A percentile compares a stretch with the other conserved stretches of the same genome.
Evolutionary conservation across 2,888 invertebrate species (phyloP).

Genomic region (Teleiodes luculella): DNA sequence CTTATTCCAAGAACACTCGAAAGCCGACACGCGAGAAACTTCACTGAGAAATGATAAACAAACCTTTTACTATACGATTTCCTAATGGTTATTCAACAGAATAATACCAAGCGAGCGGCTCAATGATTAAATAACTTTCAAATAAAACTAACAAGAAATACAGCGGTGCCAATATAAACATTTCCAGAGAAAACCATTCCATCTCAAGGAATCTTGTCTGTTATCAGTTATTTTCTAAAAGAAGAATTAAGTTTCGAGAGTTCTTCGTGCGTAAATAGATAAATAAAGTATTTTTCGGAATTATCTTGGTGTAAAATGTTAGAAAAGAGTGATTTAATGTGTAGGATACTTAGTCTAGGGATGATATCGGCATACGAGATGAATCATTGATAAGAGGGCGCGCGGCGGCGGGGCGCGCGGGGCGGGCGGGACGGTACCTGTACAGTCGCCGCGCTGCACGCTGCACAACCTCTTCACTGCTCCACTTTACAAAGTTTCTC

Average conservation of each 20-base stretch:
- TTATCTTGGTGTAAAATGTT: neutral
- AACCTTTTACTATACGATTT: neutral
- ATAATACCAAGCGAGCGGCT: neutral
- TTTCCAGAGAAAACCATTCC: neutral
- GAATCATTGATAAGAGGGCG: slow-evolving; percentile 48
- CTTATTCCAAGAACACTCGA: too few relatives aligned
- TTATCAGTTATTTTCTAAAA: slow-evolving; percentile 1
- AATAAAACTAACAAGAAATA: neutral
- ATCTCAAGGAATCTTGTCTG: slow-evolving; percentile 4
- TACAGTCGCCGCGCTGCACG: slow-evolving; percentile 58
- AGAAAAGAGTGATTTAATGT: neutral
- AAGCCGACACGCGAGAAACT: neutral
- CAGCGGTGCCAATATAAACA: neutral
- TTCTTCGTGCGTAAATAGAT: neutral
- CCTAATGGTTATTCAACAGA: neutral
- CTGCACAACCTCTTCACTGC: slow-evolving; percentile 52
- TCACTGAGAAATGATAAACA: neutral
- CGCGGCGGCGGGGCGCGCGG: slow-evolving; percentile 29
- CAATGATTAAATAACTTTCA: neutral
- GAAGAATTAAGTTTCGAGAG: neutral
- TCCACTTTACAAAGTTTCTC: slow-evolving; percentile 55
- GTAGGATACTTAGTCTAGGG: slow-evolving; percentile 25
- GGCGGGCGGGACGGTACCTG: slow-evolving; percentile 60
- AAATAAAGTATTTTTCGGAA: neutral
- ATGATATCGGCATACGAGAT: slow-evolving; percentile 42